Base-by-base conservation (phyloP, 2,113 vertebrate genomes). In the Mirounga angustirostris region DNA sequence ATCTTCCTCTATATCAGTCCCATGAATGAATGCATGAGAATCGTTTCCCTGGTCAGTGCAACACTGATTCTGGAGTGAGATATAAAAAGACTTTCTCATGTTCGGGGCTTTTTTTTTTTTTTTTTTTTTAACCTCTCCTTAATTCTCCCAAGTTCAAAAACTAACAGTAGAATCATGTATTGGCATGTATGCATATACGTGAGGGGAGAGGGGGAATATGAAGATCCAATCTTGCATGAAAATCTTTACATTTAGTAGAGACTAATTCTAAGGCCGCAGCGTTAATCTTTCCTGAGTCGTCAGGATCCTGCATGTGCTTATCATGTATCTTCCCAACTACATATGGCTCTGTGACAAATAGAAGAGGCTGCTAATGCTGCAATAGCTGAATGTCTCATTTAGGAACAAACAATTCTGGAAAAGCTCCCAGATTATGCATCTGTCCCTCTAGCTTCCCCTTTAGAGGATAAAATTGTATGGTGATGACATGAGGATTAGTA, bases 371-470 rank as follows among this genome's bases (percentile, higher is more conserved):
- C 36, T 96, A 96, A 85, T 79, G 52, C 65, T 83, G 76, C 11
- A 89, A 98, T 63, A 81, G 56, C 33, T 76, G 78, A 83, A 76
- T 61, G 71, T 98, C 74, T 40, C 96, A 89, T 97, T 97, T 96
- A 74, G 89, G 90, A 97, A 89, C 85, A 95, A 97, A 97, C 4
- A 18, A 97, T 96, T 89, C 85, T 98, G 69, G 84, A 98, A 98
- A 97, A 11, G 1, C 79, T 97, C 95, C 58, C 81, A 96, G 74
- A 95, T 95, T 93, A 96, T 90, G 83, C 96, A 98, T 95, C 65
- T 97, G 28, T 94, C 61, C 95, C 80, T 52, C 69, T 84, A 96
- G 97, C 69, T 97, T 95, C 80, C 4, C 86, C 65, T 95, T 97
- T 7, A 95, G 69, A 96, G 33, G 33, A 91, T 65, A 82, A 94